phyloP scores from a whole-genome alignment of 2,888 invertebrate genomes.

The Polydesmus complanatus region DNA sequence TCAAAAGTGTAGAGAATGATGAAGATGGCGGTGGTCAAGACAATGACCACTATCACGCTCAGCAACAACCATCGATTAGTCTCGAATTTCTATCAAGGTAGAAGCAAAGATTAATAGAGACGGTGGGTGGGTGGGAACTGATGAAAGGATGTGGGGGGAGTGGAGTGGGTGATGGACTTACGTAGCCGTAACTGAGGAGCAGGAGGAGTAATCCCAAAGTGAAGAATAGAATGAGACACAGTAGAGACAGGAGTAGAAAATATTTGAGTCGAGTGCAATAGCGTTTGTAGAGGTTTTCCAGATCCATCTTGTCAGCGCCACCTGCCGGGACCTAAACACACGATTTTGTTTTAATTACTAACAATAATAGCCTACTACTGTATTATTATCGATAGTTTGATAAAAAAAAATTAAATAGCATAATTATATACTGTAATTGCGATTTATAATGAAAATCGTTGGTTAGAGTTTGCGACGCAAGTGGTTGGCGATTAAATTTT shows the following conservation, averaged over 20 bases:
- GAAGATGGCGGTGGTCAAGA: conserved; percentile 17
- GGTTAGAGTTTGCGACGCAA: too few relatives aligned
- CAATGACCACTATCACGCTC: conserved; percentile 15
- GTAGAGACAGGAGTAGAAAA: conserved; percentile 13
- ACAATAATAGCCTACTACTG: too few relatives aligned
- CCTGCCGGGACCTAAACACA: too few relatives aligned
- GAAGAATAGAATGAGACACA: conserved; percentile 11
- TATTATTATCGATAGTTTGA: too few relatives aligned
- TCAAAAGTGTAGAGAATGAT: conserved; percentile 20
- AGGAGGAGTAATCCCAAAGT: conserved; percentile 14
- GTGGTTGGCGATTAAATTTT: too few relatives aligned
- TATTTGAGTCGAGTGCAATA: conserved; percentile 17
- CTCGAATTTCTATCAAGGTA: conserved; percentile 20
- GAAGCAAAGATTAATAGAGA: conserved; percentile 1
- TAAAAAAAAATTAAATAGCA: too few relatives aligned
- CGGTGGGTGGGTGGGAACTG: neutral
- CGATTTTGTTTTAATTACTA: too few relatives aligned
- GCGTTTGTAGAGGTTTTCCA: conserved; percentile 16
- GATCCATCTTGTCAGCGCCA: conserved; percentile 11
- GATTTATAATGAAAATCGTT: too few relatives aligned
- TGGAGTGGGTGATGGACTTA: conserved; percentile 4
- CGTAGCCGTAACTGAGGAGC: conserved; percentile 13
- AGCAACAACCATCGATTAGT: conserved; percentile 18
- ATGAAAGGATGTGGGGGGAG: neutral
- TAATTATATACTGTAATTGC: too few relatives aligned